phyloP scores from a whole-genome alignment of 2,113 vertebrate genomes.

The Enhydra lutris region DNA sequence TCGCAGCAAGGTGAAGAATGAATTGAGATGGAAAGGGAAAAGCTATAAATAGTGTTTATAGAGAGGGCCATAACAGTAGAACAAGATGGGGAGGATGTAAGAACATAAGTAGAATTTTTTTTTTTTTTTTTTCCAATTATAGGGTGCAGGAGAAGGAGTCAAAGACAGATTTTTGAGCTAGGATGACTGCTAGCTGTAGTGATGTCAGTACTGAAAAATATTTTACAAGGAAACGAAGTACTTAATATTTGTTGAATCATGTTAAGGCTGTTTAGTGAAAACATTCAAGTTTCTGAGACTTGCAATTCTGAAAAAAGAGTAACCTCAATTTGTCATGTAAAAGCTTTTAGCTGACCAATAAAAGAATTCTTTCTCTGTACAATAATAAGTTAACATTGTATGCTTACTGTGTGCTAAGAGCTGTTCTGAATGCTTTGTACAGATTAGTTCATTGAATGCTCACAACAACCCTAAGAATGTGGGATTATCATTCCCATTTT shows the following conservation, averaged over 20 bases:
- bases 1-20: neutral
- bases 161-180: neutral
- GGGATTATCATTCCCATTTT: neutral
- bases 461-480: neutral
- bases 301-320: slow-evolving; percentile 26
- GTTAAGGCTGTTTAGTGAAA: slow-evolving; percentile 11
- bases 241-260: neutral
- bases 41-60: neutral
- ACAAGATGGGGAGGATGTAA: neutral
- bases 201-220: neutral
- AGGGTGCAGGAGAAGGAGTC: neutral
- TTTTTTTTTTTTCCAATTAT: neutral
- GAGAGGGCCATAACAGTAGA: neutral
- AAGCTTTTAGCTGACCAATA: neutral
- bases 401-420: neutral
- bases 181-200: neutral
- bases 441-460: slow-evolving; percentile 13
- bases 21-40: neutral
- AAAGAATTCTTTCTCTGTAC: slow-evolving; percentile 5
- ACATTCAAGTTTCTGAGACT: neutral
- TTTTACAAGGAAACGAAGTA: neutral
- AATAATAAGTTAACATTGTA: neutral
- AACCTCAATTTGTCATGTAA: slow-evolving; percentile 11
- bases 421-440: neutral
- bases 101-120: neutral